phyloP scores from a whole-genome alignment of 1,140 invertebrate species.

The Metopolophium dirhodum region DNA sequence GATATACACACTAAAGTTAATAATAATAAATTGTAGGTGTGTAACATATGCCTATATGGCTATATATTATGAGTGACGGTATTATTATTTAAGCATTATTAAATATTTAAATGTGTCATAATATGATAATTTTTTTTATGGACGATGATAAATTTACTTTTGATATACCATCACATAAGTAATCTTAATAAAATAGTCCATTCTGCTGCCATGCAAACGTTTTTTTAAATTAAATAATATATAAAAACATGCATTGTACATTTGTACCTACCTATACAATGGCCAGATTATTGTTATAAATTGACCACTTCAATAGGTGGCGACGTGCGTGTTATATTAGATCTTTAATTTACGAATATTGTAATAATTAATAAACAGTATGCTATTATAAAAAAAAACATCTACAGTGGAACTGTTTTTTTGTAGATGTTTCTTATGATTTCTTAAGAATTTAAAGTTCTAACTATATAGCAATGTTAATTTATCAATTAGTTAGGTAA shows the following conservation, averaged over 20 bases:
- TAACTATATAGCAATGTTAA: not conserved
- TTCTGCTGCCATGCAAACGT: not conserved
- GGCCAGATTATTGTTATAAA: slow-evolving; percentile 7
- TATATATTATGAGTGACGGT: not conserved
- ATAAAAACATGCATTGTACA: not conserved
- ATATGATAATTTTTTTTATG: not conserved
- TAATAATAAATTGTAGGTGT: not conserved
- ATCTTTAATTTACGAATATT: not conserved
- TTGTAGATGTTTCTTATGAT: not conserved
- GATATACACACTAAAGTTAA: not conserved
- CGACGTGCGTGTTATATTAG: no score
- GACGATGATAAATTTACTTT: not conserved
- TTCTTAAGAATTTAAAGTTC: not conserved
- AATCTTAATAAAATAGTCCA: not conserved
- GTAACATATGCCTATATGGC: not conserved
- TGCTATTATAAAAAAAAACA: not conserved
- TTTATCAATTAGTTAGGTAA: not conserved
- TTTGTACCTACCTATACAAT: not conserved
- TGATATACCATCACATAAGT: not conserved
- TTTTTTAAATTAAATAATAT: not conserved
- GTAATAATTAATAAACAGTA: not conserved
- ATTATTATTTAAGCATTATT: not conserved
- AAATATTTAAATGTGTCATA: not conserved
- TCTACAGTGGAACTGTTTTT: not conserved
- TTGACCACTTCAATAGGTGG: not conserved